These are phyloP conservation scores for Volucella inflata DNA, from an alignment of 2,888 invertebrate genomes.

Conservation along the genomic window DNA sequence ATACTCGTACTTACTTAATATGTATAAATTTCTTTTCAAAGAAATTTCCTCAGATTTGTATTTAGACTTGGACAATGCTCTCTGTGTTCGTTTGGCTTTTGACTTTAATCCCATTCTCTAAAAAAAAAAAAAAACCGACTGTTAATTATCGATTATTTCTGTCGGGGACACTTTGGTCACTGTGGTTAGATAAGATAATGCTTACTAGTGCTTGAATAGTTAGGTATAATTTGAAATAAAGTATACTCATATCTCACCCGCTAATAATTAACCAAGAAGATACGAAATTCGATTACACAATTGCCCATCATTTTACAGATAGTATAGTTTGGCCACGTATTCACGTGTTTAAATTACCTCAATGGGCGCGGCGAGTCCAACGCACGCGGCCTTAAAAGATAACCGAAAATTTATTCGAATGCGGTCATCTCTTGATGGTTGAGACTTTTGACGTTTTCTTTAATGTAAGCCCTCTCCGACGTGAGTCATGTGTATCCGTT, in stretches of 20 bases:
- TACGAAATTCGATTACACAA: conserved; percentile 43
- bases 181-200: conserved; percentile 36
- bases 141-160: conserved; percentile 41
- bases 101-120: conserved; percentile 27
- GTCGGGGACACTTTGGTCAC: background rate
- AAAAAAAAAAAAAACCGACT: background rate
- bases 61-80: no score
- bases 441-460: background rate
- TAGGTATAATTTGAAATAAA: conserved; percentile 13
- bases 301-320: background rate
- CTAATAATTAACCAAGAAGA: conserved; percentile 34
- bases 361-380: conserved; percentile 35
- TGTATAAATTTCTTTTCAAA: conserved; percentile 24
- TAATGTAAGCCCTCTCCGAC: background rate
- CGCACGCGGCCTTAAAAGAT: conserved; percentile 4
- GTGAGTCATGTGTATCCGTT: conserved; percentile 28
- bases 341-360: conserved; percentile 37
- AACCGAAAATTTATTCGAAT: conserved; percentile 58
- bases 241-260: background rate
- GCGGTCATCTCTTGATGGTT: background rate
- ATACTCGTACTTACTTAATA: no score
- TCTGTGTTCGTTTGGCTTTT: background rate
- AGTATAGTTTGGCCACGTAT: conserved; percentile 9
- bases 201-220: conserved; percentile 23
- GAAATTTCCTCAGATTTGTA: conserved; percentile 11